Evolutionary conservation across 2,888 invertebrate genomes (phyloP).

Genomic region (Empis livida): DNA sequence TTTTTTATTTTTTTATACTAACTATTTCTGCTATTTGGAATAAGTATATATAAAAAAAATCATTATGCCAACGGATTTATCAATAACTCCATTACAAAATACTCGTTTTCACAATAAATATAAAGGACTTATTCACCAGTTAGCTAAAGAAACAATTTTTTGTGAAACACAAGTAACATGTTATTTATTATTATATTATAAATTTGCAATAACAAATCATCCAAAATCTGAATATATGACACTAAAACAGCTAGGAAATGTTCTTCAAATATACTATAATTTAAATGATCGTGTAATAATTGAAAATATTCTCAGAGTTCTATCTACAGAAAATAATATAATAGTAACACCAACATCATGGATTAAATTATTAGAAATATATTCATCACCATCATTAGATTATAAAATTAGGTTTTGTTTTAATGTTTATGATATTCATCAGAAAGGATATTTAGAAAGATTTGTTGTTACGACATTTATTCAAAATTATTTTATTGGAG

Average conservation of each 20-base stretch:
- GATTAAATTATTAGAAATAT: slow-evolving; percentile 52
- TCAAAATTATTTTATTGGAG: slow-evolving; percentile 39
- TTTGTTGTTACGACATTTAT: slow-evolving; percentile 49
- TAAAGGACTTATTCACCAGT: slow-evolving; percentile 41
- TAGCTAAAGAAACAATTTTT: slow-evolving; percentile 46
- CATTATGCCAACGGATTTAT: no score
- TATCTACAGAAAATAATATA: slow-evolving; percentile 36
- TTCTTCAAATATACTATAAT: slow-evolving; percentile 50
- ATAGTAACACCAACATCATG: slow-evolving; percentile 44
- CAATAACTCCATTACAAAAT: slow-evolving; percentile 31
- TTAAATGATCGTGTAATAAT: slow-evolving; percentile 58
- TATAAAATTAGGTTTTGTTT: slow-evolving; percentile 57
- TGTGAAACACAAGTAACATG: slow-evolving; percentile 46
- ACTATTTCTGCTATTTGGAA: no score
- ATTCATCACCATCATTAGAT: slow-evolving; percentile 51
- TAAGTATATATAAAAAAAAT: no score
- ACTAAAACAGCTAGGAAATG: slow-evolving; percentile 45
- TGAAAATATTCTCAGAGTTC: slow-evolving; percentile 46
- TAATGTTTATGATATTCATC: slow-evolving; percentile 38
- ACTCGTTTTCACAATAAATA: slow-evolving; percentile 50
- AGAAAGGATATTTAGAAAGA: slow-evolving; percentile 50
- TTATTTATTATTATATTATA: slow-evolving; percentile 39
- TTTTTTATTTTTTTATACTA: no score
- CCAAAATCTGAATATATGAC: slow-evolving; percentile 32
- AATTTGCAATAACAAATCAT: slow-evolving; percentile 37